These are phyloP conservation scores for Ochropacha duplaris DNA, from an alignment of 2,888 invertebrate species.

Conservation along the genomic window DNA sequence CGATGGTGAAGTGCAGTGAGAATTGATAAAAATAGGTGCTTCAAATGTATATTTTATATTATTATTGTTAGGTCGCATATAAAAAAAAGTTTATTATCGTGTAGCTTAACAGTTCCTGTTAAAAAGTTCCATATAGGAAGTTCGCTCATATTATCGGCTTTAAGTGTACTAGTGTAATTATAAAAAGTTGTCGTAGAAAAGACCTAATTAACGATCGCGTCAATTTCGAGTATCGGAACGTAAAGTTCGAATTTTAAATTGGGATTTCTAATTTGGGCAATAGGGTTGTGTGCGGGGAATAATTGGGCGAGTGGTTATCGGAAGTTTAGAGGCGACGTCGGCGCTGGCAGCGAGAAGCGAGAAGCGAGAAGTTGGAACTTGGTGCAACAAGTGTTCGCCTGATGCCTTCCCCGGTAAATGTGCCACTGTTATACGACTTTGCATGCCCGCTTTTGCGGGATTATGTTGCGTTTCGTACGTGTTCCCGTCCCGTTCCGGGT, in stretches of 20 bases:
- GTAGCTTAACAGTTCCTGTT: conserved; percentile 46
- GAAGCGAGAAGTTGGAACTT: conserved; percentile 55
- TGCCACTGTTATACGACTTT: conserved; percentile 74
- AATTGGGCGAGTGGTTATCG: conserved; percentile 42
- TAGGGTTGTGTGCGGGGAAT: conserved; percentile 27
- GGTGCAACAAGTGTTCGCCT: conserved; percentile 77
- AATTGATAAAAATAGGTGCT: conserved; percentile 65
- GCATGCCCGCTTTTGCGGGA: conserved; percentile 74
- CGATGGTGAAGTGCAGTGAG: conserved; percentile 61
- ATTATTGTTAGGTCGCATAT: conserved; percentile 35
- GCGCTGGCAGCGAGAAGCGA: conserved; percentile 42
- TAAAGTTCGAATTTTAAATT: conserved; percentile 35
- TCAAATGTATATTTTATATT: conserved; percentile 44
- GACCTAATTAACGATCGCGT: neutral
- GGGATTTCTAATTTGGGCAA: conserved; percentile 36
- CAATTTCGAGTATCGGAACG: conserved; percentile 3
- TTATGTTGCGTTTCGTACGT: conserved; percentile 57
- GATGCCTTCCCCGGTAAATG: conserved; percentile 79
- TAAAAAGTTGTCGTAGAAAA: neutral
- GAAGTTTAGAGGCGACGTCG: conserved; percentile 53
- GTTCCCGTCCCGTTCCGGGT: conserved; percentile 31
- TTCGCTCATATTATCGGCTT: conserved; percentile 13
- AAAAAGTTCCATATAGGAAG: conserved; percentile 23
- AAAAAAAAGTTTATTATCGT: conserved; percentile 7
- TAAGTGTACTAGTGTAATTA: conserved; percentile 15